Evolutionary conservation across 2,888 invertebrate species (phyloP).

Genomic region (Chrysopilus asiliformis): DNA sequence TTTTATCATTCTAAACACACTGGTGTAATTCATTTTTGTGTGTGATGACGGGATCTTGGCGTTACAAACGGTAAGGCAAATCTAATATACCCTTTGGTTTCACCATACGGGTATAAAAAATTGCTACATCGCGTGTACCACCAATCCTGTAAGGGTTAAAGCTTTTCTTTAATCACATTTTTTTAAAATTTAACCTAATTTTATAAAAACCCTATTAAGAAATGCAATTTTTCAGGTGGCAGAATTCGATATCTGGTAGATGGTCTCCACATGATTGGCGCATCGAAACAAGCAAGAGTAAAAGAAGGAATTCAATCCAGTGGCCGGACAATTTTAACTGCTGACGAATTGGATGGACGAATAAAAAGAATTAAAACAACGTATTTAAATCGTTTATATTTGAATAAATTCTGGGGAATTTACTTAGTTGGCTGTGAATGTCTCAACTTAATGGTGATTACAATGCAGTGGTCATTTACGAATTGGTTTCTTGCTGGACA

Average conservation of each 20-base stretch:
- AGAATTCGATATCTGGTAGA: slow-evolving; percentile 61
- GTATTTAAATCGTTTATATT: slow-evolving; percentile 39
- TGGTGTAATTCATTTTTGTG: too few relatives aligned
- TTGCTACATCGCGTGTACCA: too few relatives aligned
- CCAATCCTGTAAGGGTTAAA: too few relatives aligned
- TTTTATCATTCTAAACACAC: too few relatives aligned
- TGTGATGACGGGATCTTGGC: too few relatives aligned
- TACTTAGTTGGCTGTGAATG: slow-evolving; percentile 65
- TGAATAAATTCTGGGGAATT: slow-evolving; percentile 65
- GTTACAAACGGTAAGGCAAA: too few relatives aligned
- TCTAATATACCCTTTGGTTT: too few relatives aligned
- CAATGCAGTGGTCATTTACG: slow-evolving; percentile 64
- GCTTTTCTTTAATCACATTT: too few relatives aligned
- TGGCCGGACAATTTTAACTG: slow-evolving; percentile 39
- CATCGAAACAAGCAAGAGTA: slow-evolving; percentile 35
- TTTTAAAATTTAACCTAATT: too few relatives aligned
- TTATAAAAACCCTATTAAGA: too few relatives aligned
- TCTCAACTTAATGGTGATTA: slow-evolving; percentile 61
- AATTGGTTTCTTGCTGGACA: slow-evolving; percentile 63
- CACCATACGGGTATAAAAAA: too few relatives aligned
- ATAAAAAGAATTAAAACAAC: slow-evolving; percentile 29
- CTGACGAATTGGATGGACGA: slow-evolving; percentile 28
- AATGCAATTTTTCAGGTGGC: too few relatives aligned
- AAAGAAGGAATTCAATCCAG: slow-evolving; percentile 23
- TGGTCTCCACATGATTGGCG: slow-evolving; percentile 58